phyloP scores from a whole-genome alignment of 2,888 invertebrate species.

The Patella pellucida region DNA sequence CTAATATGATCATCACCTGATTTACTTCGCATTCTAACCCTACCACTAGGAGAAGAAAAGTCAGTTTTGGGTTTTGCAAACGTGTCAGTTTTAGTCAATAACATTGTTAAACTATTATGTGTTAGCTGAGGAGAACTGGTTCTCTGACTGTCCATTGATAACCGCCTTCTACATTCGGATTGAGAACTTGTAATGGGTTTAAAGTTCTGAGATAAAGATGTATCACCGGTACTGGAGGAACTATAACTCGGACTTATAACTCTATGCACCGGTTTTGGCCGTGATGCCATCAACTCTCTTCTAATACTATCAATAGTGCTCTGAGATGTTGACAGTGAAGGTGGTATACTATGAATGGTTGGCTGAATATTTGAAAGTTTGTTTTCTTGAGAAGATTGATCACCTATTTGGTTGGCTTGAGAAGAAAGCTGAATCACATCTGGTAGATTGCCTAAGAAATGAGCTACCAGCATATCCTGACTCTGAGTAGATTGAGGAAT shows the following conservation, averaged over 20 bases:
- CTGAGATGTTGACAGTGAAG: neutral
- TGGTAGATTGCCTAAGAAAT: neutral
- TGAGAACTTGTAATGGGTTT: slow-evolving; percentile 36
- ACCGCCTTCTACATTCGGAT: slow-evolving; percentile 52
- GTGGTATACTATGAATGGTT: neutral
- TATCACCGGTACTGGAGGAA: neutral
- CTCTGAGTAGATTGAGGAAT: neutral
- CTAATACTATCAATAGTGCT: neutral
- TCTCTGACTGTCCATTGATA: slow-evolving; percentile 44
- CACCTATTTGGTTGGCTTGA: neutral
- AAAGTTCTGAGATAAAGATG: slow-evolving; percentile 2
- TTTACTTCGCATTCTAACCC: slow-evolving; percentile 55
- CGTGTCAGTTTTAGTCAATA: slow-evolving; percentile 26
- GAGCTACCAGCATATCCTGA: neutral
- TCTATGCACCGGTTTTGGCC: neutral
- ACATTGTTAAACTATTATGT: slow-evolving; percentile 24
- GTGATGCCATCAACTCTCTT: slow-evolving; percentile 3
- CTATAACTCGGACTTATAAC: neutral
- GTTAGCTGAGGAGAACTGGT: slow-evolving; percentile 23
- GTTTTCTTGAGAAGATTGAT: neutral
- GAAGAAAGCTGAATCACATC: neutral
- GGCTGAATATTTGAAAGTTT: slow-evolving; percentile 5
- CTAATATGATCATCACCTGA: slow-evolving; percentile 54
- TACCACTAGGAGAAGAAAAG: neutral
- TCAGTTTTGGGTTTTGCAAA: slow-evolving; percentile 1